These are phyloP conservation scores for Corythoichthys haematopterus DNA, from an alignment of 2,113 vertebrate species.

Conservation along the genomic window DNA sequence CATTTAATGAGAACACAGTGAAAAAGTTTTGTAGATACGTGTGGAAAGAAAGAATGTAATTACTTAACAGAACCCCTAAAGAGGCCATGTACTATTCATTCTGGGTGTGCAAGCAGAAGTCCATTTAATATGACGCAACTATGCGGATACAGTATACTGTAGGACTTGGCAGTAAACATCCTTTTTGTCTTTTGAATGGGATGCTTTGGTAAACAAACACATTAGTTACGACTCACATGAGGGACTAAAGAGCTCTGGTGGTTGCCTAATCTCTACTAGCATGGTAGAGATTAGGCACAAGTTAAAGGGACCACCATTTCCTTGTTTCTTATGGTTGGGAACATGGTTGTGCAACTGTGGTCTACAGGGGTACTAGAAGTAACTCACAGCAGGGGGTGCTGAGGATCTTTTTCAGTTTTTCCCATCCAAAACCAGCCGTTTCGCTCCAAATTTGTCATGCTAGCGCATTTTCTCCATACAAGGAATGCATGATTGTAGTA, in stretches of 20 bases:
- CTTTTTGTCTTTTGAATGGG: conserved; percentile 4
- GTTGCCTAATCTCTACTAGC: conserved; percentile 20
- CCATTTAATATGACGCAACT: conserved; percentile 38
- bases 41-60: conserved; percentile 22
- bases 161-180: conserved; percentile 14
- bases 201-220: conserved; percentile 6
- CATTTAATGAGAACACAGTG: background rate
- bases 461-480: no score
- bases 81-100: conserved; percentile 7
- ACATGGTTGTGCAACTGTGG: background rate
- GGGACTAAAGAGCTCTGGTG: conserved; percentile 3
- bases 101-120: conserved; percentile 21
- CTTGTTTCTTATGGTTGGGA: background rate
- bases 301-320: background rate
- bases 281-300: conserved; percentile 14
- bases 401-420: no score
- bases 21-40: conserved; percentile 16
- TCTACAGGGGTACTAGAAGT: no score
- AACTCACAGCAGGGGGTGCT: no score
- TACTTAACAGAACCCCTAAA: conserved; percentile 6
- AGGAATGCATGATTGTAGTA: no score
- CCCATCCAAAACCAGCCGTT: no score
- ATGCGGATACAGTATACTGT: conserved; percentile 10
- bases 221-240: conserved; percentile 9
- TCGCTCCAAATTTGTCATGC: no score